phyloP scores from a whole-genome alignment of 2,797 vertebrate species.

The Amblyopsis hoosieri region DNA sequence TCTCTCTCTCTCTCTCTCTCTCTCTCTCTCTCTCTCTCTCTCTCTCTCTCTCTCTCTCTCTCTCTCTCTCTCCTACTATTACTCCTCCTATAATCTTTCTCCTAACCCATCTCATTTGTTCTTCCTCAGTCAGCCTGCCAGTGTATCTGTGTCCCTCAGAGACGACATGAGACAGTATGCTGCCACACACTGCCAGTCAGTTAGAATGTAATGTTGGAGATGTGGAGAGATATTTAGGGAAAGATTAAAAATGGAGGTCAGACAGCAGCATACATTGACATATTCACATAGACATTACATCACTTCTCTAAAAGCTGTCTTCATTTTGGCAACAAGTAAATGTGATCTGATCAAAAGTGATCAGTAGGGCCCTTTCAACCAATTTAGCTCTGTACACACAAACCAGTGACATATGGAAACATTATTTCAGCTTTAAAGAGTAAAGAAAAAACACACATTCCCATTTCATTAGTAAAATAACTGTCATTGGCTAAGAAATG shows the following conservation, averaged over 20 bases:
- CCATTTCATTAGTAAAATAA: too few relatives aligned
- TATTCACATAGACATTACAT: constrained; percentile 8
- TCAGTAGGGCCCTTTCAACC: too few relatives aligned
- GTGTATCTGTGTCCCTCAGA: neutral
- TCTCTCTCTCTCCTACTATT: constrained; percentile 1
- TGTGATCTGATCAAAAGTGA: too few relatives aligned
- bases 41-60: neutral
- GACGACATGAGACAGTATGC: too few relatives aligned
- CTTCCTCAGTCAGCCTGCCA: constrained; percentile 3
- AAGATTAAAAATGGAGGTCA: constrained; percentile 15
- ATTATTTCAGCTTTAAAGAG: constrained; percentile 36
- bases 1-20: too few relatives aligned
- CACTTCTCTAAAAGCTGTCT: too few relatives aligned
- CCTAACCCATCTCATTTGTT: constrained; percentile 7
- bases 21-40: too few relatives aligned
- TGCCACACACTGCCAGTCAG: too few relatives aligned
- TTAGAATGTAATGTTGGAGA: constrained; percentile 29
- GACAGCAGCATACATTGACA: constrained; percentile 30
- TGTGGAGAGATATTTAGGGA: constrained; percentile 24
- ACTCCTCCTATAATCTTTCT: neutral
- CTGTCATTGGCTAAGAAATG: constrained; percentile 10
- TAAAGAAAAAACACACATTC: too few relatives aligned
- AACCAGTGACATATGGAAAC: constrained; percentile 32
- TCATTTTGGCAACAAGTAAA: too few relatives aligned
- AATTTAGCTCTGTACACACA: too few relatives aligned